Base-by-base conservation (phyloP, 1,140 invertebrate species). In the Hycleus cichorii region DNA sequence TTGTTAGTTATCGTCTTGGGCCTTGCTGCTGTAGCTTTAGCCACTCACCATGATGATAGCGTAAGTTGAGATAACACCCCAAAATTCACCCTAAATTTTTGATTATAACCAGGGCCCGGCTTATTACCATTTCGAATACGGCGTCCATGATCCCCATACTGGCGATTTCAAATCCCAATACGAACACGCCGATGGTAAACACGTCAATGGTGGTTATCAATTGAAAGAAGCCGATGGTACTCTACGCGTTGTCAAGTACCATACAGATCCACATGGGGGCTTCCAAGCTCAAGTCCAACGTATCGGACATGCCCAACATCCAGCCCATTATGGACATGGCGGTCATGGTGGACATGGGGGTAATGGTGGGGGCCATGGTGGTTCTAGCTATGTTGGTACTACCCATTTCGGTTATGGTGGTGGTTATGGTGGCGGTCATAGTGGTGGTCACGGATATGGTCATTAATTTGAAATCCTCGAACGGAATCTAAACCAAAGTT, bases 171-270 rank as follows among this genome's bases (percentile, higher is more conserved):
- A 65, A 47, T 39, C 27, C 9, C 63, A 64, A 43, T 42, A 58
- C 3, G 63, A 64, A 54, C 47, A 49, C 8, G 45, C 55, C 12
- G 12, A 60, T 27, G 64, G 64, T 7, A 58, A 66, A 25, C 25
- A 53, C 11, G 51, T 53, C 26, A 27, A 25, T 2, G 51, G 51
- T n/a, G 39, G n/a, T 8, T 65, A 65, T 51, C 43, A 55, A 10
- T 70, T 78, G 44, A 72, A 77, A 7, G 77, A 79, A 59, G 73
- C 78, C 38, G 78, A 80, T 62, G 78, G 78, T 60, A 75, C 74
- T 56, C 70, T 77, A 46, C 74, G 77, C 59, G 78, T 76, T 42
- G 77, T 79, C 40, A 69, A 76, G 62, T 80, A 80, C 67, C 74
- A 76, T 27, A 76, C 76, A 61, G 76, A 77, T 64, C 74, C 73